Base-by-base conservation (phyloP, 2,797 vertebrate species). In the Ceryle rudis region DNA sequence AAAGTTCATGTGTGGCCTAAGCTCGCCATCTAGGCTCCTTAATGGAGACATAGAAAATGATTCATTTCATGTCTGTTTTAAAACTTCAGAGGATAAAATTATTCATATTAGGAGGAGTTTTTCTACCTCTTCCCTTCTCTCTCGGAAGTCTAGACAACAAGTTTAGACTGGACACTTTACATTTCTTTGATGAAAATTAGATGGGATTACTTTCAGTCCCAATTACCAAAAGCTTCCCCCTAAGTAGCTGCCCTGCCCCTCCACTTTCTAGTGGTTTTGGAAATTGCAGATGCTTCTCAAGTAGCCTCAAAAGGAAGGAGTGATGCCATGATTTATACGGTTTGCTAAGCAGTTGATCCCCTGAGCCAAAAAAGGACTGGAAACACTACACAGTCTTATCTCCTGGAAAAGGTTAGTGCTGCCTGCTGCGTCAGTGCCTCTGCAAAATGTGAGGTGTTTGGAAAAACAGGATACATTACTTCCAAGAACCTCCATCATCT, bases 1-100 rank as follows among this genome's bases (percentile, higher is more conserved):
- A 81, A 96, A 90, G 86, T 85, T 92, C 92, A 89, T 94, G 89
- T 91, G 90, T 96, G 95, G 92, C 96, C 89, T 96, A 94, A 96
- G 95, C 93, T 96, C 81, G 84, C 95, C 92, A 96, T 87, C 96
- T 96, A 97, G 86, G 81, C 84, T 96, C 31, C 83, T 94, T 87
- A 80, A 90, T 41, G 37, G 74, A 87, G 81, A 90, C 51, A 66
- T 2, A 85, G 90, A 95, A 94, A 95, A 77, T 70, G 0, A 86
- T 84, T 89, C 28, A 86, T 87, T 92, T 90, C 8, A 54, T 64
- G 67, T 79, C 92, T 82, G 64, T 37, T 81, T 87, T 70, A 86
- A 90, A 89, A 73, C 60, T 89, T 95, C 71, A 80, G 73, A 79
- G 74, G 55, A 73, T 64, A 77, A 94, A 93, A 86, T 82, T 77